Conservation (phyloP, 1,140 invertebrate genomes). For the Brachionus plicatilis region DNA sequence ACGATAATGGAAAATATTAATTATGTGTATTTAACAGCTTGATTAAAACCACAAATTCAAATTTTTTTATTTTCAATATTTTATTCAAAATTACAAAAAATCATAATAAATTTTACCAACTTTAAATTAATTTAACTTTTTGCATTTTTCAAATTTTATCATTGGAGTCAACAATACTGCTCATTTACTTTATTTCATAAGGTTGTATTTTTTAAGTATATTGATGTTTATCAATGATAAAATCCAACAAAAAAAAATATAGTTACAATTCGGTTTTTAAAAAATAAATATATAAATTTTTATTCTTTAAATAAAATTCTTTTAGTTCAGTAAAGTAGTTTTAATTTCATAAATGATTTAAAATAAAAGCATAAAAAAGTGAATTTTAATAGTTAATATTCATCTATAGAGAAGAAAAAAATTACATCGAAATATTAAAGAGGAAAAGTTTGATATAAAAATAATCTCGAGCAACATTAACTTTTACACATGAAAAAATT, state of each 20-base stretch:
- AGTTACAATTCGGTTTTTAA: background rate
- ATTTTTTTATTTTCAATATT: no score
- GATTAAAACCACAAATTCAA: no score
- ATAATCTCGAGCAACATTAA: background rate
- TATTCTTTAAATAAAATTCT: conserved; percentile 8
- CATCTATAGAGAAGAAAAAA: background rate
- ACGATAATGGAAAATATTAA: no score
- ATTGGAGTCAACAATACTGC: no score
- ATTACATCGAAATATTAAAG: conserved; percentile 5
- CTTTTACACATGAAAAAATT: background rate
- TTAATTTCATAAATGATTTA: background rate
- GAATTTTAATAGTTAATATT: background rate
- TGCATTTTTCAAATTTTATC: no score
- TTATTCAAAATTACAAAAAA: no score
- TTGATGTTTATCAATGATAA: background rate
- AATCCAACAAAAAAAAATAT: background rate
- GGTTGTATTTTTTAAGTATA: background rate
- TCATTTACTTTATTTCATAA: background rate
- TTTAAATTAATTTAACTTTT: no score
- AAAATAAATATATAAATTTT: conserved; percentile 8
- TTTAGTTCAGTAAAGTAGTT: background rate
- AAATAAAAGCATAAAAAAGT: background rate
- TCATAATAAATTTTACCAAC: no score
- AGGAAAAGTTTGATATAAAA: background rate
- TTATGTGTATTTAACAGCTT: no score